These are phyloP conservation scores for Oligia strigilis DNA, from an alignment of 2,888 invertebrate genomes.

Conservation along the genomic window DNA sequence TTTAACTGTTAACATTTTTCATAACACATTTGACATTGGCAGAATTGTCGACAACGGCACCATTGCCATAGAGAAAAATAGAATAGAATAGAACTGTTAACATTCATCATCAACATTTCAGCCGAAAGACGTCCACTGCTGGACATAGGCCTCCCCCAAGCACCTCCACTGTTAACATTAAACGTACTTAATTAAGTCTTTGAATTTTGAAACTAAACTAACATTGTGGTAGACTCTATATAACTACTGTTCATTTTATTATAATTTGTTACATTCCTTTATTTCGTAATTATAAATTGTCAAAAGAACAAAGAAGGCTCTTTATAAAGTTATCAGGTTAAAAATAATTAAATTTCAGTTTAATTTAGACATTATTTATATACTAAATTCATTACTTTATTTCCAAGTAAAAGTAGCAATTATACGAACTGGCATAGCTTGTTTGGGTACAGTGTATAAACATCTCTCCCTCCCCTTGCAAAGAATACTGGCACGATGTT, in stretches of 20 bases:
- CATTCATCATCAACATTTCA: not conserved
- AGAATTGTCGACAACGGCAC: too few relatives aligned
- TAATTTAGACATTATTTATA: not conserved
- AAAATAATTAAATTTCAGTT: not conserved
- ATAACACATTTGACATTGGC: too few relatives aligned
- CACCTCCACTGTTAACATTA: not conserved
- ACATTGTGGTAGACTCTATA: not conserved
- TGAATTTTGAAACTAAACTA: slow-evolving; percentile 10
- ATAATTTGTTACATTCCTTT: not conserved
- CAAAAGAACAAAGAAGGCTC: not conserved
- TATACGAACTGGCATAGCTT: not conserved
- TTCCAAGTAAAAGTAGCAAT: not conserved
- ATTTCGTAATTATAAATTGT: not conserved
- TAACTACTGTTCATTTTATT: too few relatives aligned
- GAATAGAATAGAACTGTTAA: too few relatives aligned
- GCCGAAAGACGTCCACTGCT: too few relatives aligned
- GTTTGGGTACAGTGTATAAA: not conserved
- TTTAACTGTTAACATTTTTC: slow-evolving; percentile 4
- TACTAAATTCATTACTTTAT: not conserved
- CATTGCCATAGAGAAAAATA: too few relatives aligned
- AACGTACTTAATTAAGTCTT: not conserved
- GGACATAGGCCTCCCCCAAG: too few relatives aligned
- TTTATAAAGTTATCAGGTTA: too few relatives aligned
- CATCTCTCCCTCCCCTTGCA: not conserved
- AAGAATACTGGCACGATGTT: not conserved